Conservation (phyloP, 2,888 invertebrate species). For the Pemphredon lugubris region DNA sequence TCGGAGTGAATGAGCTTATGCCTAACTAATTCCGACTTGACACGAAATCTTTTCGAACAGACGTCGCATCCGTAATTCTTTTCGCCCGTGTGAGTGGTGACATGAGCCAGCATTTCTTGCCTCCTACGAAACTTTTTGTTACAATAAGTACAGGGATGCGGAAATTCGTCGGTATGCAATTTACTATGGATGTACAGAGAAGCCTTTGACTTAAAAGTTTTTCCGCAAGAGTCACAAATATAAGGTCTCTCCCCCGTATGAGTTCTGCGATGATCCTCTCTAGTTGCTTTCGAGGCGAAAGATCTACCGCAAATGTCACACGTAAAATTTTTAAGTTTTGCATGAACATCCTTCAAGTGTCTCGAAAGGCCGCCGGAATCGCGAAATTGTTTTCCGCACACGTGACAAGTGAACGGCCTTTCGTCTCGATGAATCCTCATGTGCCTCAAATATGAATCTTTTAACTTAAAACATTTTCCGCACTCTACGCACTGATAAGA, state of each 20-base stretch:
- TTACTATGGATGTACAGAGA: conserved; percentile 81
- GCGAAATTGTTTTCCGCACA: conserved; percentile 80
- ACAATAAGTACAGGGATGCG: conserved; percentile 81
- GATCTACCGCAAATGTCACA: conserved; percentile 76
- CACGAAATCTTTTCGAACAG: conserved; percentile 83
- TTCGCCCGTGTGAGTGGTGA: conserved; percentile 83
- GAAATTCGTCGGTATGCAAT: conserved; percentile 81
- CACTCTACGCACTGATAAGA: conserved; percentile 81
- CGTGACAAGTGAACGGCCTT: conserved; percentile 79
- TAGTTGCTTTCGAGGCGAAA: conserved; percentile 78
- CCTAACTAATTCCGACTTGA: conserved; percentile 84
- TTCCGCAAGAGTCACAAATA: conserved; percentile 81
- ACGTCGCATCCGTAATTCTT: conserved; percentile 82
- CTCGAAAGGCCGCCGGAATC: conserved; percentile 78
- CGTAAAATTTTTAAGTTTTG: conserved; percentile 74
- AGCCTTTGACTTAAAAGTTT: conserved; percentile 81
- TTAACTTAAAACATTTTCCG: conserved; percentile 81
- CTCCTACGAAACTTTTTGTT: conserved; percentile 83
- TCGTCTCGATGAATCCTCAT: conserved; percentile 80
- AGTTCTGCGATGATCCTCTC: conserved; percentile 78
- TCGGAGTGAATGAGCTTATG: conserved; percentile 83
- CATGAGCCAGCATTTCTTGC: conserved; percentile 83
- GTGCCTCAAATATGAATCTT: conserved; percentile 82
- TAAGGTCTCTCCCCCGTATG: conserved; percentile 78
- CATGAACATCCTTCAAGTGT: conserved; percentile 78